phyloP scores from a whole-genome alignment of 2,797 vertebrate species.

The Paramormyrops hopkinsi region DNA sequence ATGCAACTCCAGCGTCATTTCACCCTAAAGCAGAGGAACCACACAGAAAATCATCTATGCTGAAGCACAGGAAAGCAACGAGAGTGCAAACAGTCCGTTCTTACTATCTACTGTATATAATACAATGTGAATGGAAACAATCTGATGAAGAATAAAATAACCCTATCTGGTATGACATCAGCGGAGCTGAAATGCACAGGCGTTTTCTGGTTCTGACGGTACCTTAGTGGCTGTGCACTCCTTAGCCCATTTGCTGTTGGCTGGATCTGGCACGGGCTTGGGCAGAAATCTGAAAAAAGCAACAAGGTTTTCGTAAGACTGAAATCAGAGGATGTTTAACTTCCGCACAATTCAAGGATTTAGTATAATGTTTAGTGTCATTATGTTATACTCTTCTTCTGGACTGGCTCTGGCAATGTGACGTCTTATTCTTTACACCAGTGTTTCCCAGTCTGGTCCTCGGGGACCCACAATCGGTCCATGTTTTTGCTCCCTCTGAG shows the following conservation, averaged over 20 bases:
- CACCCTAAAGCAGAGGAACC: slow-evolving; percentile 50
- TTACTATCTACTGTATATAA: background rate
- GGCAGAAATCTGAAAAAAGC: slow-evolving; percentile 46
- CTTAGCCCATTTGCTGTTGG: slow-evolving; percentile 83
- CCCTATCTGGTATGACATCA: background rate
- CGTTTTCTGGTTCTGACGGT: slow-evolving; percentile 21
- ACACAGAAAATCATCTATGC: background rate
- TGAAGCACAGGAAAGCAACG: background rate
- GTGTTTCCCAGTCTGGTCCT: background rate
- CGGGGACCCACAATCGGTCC: background rate
- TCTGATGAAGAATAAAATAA: background rate
- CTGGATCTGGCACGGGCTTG: slow-evolving; percentile 77
- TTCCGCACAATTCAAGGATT: background rate
- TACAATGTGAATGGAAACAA: background rate
- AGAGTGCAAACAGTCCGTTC: background rate
- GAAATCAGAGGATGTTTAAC: background rate
- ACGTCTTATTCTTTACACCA: background rate
- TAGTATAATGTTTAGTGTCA: background rate
- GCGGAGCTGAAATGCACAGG: background rate
- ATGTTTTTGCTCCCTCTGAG: background rate
- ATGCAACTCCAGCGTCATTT: slow-evolving; percentile 48
- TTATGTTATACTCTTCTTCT: background rate
- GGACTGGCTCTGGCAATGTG: background rate
- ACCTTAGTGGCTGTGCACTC: slow-evolving; percentile 63
- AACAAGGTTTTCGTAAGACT: background rate